Evolutionary conservation across 2,888 invertebrate species (phyloP), one percentile per base, ranked within the genome.

Genomic region (Mactromeris polynyma): DNA sequence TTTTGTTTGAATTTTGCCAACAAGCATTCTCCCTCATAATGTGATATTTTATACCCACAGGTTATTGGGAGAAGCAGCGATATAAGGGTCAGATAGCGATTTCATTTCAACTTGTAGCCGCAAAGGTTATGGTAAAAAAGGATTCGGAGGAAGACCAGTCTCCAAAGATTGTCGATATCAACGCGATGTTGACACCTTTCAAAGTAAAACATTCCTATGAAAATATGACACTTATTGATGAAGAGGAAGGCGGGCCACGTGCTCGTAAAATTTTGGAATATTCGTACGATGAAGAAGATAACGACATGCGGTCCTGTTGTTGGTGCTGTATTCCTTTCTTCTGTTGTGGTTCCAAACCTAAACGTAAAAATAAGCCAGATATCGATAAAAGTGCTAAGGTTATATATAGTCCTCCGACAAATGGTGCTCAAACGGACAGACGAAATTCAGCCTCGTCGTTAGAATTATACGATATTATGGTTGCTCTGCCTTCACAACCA

Each of bases 1-100:
- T n/a, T n/a, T n/a, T n/a, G n/a, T n/a, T n/a, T n/a, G n/a, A n/a
- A n/a, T n/a, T n/a, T n/a, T n/a, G n/a, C n/a, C n/a, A n/a, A 40
- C 40, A 40, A 7, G 40, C 11, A 4, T 40, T 40, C 40, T 40
- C 40, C 6, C 6, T 40, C 40, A 46, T 46, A 46, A 33, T 36
- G 31, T 79, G 42, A 11, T 54, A 54, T n/a, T 51, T 46, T 33
- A 14, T 38, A 51, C 54, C 82, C 93, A 91, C 93, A 96, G 95
- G 95, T 83, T 95, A 95, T 89, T 94, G 95, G 92, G 95, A 95
- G 88, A 95, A 95, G 86, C 94, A 93, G 81, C 92, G 95, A 40
- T 95, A 95, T 89, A 95, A 95, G 93, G 96, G 96, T 82, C 95
- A 96, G 90, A 93, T 96, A 19, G 94, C 94, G 21, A 93, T 96